These are phyloP conservation scores for Microchirus variegatus DNA, from an alignment of 2,797 vertebrate genomes.

Conservation along the genomic window DNA sequence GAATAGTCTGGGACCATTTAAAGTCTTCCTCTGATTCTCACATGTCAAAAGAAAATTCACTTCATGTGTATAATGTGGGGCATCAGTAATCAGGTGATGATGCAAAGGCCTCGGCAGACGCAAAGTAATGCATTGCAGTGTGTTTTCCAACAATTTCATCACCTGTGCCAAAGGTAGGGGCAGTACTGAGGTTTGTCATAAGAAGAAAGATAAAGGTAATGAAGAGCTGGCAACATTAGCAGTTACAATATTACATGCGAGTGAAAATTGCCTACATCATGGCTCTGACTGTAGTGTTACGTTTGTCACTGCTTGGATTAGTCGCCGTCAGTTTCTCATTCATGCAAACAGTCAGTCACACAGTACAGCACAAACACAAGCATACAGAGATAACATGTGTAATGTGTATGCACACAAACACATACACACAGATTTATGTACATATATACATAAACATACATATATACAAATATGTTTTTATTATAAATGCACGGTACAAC, in stretches of 20 bases:
- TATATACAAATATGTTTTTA: conserved; percentile 1
- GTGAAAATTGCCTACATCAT: too few species aligned
- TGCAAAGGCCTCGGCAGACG: conserved; percentile 17
- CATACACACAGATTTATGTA: conserved; percentile 45
- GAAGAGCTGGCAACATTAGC: conserved; percentile 12
- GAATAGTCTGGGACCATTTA: neutral
- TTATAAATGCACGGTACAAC: conserved; percentile 32
- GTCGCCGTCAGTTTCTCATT: conserved; percentile 28
- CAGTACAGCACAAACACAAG: conserved; percentile 61
- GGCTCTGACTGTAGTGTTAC: conserved; percentile 26
- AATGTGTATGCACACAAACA: conserved; percentile 61
- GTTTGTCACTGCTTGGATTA: conserved; percentile 34
- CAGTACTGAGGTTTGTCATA: conserved; percentile 30
- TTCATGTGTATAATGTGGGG: conserved; percentile 4
- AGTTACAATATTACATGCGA: neutral
- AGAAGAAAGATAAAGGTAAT: conserved; percentile 43
- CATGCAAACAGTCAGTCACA: conserved; percentile 43
- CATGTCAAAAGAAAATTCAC: neutral
- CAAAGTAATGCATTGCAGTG: neutral
- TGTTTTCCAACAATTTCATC: conserved; percentile 37
- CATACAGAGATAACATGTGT: conserved; percentile 66
- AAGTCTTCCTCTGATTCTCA: conserved; percentile 5
- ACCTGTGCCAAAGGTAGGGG: conserved; percentile 21
- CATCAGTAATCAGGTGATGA: conserved; percentile 29
- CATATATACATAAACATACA: conserved; percentile 47